A percentile compares a stretch with the other conserved stretches of the same genome.
These are phyloP conservation scores for Hermetia illucens DNA, from an alignment of 1,140 invertebrate genomes.

Conservation along the genomic window DNA sequence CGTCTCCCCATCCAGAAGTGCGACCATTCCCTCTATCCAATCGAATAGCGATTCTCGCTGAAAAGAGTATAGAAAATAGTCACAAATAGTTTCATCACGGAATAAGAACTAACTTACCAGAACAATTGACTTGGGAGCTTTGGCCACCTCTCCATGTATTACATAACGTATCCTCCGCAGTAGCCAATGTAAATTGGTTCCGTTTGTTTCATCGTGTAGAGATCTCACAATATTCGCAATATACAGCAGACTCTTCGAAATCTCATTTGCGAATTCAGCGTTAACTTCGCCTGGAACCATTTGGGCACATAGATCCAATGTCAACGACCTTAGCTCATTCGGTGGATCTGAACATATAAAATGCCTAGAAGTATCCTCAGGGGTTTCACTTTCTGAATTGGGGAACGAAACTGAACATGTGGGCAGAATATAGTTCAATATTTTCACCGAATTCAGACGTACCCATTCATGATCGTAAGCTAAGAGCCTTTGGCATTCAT, in stretches of 20 bases:
- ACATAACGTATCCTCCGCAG: conserved; percentile 40
- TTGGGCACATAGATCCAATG: conserved; percentile 58
- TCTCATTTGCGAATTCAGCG: conserved; percentile 46
- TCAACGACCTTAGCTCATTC: conserved; percentile 45
- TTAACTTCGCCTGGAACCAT: conserved; percentile 43
- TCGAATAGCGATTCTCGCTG: conserved; percentile 54
- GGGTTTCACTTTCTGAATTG: conserved; percentile 25
- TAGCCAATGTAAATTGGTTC: conserved; percentile 38
- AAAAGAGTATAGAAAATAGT: conserved; percentile 11
- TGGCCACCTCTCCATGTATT: conserved; percentile 42
- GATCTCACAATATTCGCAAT: conserved; percentile 45
- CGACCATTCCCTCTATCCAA: conserved; percentile 50
- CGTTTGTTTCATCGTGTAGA: conserved; percentile 18
- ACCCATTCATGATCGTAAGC: conserved; percentile 48
- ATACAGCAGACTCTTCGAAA: conserved; percentile 58
- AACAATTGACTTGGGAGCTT: conserved; percentile 30
- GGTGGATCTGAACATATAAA: conserved; percentile 46
- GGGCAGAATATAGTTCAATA: conserved; percentile 55
- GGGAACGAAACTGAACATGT: conserved; percentile 45
- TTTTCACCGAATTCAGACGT: conserved; percentile 53
- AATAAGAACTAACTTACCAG: conserved; percentile 30
- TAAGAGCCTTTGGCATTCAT: conserved; percentile 55
- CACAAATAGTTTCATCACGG: background rate
- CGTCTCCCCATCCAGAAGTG: conserved; percentile 34
- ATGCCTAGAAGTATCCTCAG: conserved; percentile 15